phyloP scores from a whole-genome alignment of 2,113 vertebrate species.

The Pygathrix nemaeus region DNA sequence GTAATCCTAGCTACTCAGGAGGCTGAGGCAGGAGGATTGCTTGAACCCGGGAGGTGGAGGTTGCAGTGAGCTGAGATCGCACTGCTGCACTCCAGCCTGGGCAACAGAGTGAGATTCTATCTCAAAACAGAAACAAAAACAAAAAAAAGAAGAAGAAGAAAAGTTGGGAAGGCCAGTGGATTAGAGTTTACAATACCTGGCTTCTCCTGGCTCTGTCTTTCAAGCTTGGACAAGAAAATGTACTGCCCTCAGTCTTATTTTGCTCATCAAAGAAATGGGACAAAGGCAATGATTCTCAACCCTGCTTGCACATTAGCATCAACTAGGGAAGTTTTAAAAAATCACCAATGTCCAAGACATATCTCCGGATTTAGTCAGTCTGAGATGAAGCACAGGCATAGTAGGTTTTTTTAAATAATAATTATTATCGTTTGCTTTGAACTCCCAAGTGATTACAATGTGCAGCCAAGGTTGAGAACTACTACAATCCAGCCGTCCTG shows the following conservation, averaged over 20 bases:
- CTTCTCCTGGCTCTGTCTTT: neutral
- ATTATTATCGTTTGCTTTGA: neutral
- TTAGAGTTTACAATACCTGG: neutral
- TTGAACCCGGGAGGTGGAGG: no score
- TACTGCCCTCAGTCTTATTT: neutral
- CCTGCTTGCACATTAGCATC: neutral
- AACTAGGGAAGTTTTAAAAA: neutral
- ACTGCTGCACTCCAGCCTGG: no score
- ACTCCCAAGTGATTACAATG: neutral
- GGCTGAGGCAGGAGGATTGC: no score
- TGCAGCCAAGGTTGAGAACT: neutral
- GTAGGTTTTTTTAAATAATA: neutral
- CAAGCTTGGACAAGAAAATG: neutral
- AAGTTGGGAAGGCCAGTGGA: neutral
- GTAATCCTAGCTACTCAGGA: no score
- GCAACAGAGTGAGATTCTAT: no score
- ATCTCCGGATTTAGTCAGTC: neutral
- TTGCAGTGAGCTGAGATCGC: no score
- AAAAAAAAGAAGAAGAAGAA: neutral
- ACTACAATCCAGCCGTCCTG: neutral
- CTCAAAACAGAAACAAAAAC: no score
- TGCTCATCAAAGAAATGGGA: neutral
- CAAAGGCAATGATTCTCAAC: neutral
- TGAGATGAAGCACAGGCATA: neutral
- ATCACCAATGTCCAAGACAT: neutral